Evolutionary conservation across 2,797 vertebrate genomes (phyloP).

Genomic region (Pseudomugil gertrudae): DNA sequence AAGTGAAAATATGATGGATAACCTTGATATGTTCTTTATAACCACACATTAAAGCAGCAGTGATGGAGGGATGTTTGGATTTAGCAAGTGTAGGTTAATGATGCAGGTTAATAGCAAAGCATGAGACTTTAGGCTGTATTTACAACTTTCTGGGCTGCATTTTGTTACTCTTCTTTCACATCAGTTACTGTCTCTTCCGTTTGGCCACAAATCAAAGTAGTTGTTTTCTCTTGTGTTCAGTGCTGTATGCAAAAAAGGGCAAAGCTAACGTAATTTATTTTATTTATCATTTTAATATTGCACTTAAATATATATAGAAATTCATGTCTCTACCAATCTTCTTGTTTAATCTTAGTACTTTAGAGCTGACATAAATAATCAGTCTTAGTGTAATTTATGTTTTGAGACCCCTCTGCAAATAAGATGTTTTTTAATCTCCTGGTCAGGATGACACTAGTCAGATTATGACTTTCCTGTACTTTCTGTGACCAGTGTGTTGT

Average conservation of each 20-base stretch:
- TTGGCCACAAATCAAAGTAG: neutral
- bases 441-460: slow-evolving; percentile 25
- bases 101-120: too few species aligned
- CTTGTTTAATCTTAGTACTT: neutral
- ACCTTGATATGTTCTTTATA: neutral
- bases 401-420: slow-evolving; percentile 1
- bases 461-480: slow-evolving; percentile 46
- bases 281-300: too few species aligned
- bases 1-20: neutral
- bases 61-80: neutral
- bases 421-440: slow-evolving; percentile 6
- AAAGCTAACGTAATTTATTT: neutral
- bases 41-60: neutral
- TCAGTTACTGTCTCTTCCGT: neutral
- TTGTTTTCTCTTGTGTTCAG: neutral
- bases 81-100: neutral
- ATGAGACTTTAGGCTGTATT: neutral
- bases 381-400: neutral
- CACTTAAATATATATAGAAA: too few species aligned
- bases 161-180: neutral
- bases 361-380: neutral
- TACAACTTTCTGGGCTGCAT: neutral
- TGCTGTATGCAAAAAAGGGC: neutral
- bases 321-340: too few species aligned
- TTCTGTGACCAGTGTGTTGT: slow-evolving; percentile 31